phyloP scores from a whole-genome alignment of 2,888 invertebrate species.

The Scaeva pyrastri region DNA sequence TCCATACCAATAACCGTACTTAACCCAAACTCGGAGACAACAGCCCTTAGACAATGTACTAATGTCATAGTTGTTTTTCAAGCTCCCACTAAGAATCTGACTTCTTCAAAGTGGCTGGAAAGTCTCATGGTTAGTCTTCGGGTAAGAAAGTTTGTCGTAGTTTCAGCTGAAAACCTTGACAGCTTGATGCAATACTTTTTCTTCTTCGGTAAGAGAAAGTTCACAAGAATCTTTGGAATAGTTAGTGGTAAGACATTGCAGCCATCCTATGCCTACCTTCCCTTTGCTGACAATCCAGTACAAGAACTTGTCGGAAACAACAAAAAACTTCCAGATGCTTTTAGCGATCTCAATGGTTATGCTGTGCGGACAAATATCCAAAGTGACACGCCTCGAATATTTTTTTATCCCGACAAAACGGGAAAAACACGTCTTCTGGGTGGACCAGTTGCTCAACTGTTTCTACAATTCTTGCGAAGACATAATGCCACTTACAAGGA shows the following conservation, averaged over 20 bases:
- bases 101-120: neutral
- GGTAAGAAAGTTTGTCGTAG: neutral
- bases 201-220: neutral
- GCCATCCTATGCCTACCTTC: neutral
- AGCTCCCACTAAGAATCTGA: too few species aligned
- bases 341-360: conserved; percentile 36
- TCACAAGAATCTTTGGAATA: neutral
- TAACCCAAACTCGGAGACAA: neutral
- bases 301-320: neutral
- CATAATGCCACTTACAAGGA: conserved; percentile 1
- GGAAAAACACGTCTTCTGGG: neutral
- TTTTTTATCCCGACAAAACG: conserved; percentile 20
- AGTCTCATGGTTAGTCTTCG: neutral
- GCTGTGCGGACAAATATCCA: conserved; percentile 26
- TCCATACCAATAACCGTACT: neutral
- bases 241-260: neutral
- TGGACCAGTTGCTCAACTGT: conserved; percentile 5
- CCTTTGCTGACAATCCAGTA: neutral
- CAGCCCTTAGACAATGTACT: neutral
- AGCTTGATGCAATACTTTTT: neutral
- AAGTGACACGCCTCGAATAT: conserved; percentile 6
- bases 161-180: neutral
- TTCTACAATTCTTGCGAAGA: neutral
- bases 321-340: conserved; percentile 12
- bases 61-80: neutral